These are phyloP conservation scores for Myathropa florea DNA, from an alignment of 2,888 invertebrate species.

Conservation along the genomic window DNA sequence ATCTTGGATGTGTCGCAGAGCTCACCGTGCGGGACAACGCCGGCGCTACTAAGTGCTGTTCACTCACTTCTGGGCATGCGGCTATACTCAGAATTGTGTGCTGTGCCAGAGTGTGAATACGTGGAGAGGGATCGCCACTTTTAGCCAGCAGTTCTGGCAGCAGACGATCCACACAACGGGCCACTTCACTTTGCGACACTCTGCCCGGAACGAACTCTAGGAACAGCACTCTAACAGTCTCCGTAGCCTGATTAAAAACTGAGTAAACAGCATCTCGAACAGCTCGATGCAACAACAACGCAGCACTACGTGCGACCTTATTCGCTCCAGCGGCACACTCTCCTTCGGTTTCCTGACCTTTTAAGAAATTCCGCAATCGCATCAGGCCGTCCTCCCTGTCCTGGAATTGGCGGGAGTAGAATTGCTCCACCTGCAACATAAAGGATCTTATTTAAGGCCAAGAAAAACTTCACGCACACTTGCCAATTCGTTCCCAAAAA, in stretches of 20 bases:
- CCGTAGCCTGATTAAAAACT: slow-evolving; percentile 92
- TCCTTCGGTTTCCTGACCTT: slow-evolving; percentile 75
- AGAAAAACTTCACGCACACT: slow-evolving; percentile 38
- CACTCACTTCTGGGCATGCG: slow-evolving; percentile 90
- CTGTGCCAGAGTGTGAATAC: slow-evolving; percentile 92
- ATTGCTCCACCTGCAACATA: slow-evolving; percentile 88
- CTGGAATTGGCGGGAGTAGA: slow-evolving; percentile 93
- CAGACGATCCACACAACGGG: slow-evolving; percentile 90
- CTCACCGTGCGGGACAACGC: slow-evolving; percentile 91
- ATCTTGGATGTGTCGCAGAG: slow-evolving; percentile 91
- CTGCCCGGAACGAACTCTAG: slow-evolving; percentile 92
- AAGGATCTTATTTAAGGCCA: not conserved
- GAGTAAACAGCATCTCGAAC: slow-evolving; percentile 94
- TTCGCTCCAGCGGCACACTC: slow-evolving; percentile 81
- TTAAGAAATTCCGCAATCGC: slow-evolving; percentile 82
- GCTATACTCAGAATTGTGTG: slow-evolving; percentile 93
- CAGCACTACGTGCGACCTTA: slow-evolving; percentile 91
- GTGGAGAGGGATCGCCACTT: slow-evolving; percentile 92
- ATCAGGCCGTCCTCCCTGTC: slow-evolving; percentile 94
- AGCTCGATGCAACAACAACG: slow-evolving; percentile 89
- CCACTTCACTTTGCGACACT: slow-evolving; percentile 90
- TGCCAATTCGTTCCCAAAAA: slow-evolving; percentile 94
- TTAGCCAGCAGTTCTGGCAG: slow-evolving; percentile 91
- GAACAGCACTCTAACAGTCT: slow-evolving; percentile 89
- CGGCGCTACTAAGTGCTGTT: slow-evolving; percentile 90